phyloP scores from a whole-genome alignment of 2,797 vertebrate genomes.

The Peromyscus nudipes region DNA sequence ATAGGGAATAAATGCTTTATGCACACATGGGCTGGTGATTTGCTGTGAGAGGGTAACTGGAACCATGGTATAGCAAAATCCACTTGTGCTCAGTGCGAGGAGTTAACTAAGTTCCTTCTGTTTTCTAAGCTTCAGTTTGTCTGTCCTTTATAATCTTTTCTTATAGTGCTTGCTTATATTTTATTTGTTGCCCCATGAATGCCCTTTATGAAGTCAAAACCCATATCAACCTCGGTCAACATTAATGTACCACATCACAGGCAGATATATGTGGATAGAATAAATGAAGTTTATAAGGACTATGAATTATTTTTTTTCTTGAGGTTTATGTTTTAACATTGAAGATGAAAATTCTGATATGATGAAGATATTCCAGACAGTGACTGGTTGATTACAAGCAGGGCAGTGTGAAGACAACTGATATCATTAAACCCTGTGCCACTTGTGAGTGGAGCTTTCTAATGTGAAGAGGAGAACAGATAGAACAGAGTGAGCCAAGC shows the following conservation, averaged over 20 bases:
- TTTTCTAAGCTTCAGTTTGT: background rate
- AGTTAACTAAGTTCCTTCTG: background rate
- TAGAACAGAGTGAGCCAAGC: background rate
- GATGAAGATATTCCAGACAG: background rate
- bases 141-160: background rate
- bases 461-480: background rate
- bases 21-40: background rate
- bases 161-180: background rate
- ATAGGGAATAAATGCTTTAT: background rate
- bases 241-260: background rate
- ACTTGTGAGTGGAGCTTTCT: background rate
- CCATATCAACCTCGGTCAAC: background rate
- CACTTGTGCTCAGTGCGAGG: background rate
- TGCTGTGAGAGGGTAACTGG: background rate
- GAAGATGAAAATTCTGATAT: background rate
- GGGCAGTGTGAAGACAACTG: background rate
- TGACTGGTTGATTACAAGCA: background rate
- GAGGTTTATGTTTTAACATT: background rate
- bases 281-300: conserved; percentile 12
- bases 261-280: background rate
- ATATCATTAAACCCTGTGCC: background rate
- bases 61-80: background rate
- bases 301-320: background rate
- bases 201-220: background rate
- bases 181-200: background rate